Evolutionary conservation across 2,888 invertebrate genomes (phyloP).

Genomic region (Rhopalosiphum nymphaeae): DNA sequence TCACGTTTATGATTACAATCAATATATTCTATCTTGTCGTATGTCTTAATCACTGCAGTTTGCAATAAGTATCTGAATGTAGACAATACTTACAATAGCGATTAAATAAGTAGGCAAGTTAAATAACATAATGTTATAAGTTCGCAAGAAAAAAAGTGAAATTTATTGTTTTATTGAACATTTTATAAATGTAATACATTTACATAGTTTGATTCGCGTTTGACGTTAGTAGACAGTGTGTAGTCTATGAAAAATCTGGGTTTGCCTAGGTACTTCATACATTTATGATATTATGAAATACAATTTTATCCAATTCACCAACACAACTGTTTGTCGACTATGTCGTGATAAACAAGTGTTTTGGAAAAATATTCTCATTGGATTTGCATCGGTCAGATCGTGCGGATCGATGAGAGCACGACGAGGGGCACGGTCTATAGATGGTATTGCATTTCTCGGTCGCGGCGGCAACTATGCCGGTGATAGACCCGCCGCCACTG

Average conservation of each 20-base stretch:
- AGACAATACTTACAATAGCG: neutral
- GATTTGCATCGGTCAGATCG: constrained; percentile 23
- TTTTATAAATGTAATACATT: neutral
- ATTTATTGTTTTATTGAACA: neutral
- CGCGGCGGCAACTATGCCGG: neutral
- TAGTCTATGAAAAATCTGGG: neutral
- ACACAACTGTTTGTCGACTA: neutral
- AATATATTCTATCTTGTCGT: too few relatives aligned
- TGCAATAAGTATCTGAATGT: neutral
- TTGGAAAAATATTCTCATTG: neutral
- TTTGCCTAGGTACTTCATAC: neutral
- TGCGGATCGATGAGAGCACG: constrained; percentile 4
- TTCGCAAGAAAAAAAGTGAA: neutral
- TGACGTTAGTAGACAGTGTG: neutral
- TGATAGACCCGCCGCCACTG: neutral
- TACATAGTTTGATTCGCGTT: neutral
- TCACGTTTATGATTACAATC: too few relatives aligned
- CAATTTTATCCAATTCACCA: neutral
- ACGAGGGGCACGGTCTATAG: neutral
- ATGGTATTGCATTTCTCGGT: constrained; percentile 29
- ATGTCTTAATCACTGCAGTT: neutral
- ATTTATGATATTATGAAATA: neutral
- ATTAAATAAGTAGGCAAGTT: neutral
- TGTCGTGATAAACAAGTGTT: constrained; percentile 1
- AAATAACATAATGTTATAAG: neutral